Conservation (phyloP, 2,888 invertebrate species). For the Caenorhabditis drosophilae region DNA sequence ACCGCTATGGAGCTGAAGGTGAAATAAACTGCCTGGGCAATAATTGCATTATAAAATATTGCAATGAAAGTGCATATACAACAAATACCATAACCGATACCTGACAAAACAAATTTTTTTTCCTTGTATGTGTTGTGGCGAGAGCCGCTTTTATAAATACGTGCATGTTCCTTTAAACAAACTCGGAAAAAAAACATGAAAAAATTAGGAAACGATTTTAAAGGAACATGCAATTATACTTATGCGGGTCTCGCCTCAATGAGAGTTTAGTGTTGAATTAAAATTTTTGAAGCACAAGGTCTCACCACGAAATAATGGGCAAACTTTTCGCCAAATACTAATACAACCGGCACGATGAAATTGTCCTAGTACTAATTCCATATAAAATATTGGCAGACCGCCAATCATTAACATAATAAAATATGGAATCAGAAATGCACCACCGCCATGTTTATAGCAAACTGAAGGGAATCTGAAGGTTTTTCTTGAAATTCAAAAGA, state of each 20-base stretch:
- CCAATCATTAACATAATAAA: slow-evolving; percentile 86
- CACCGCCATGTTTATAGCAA: slow-evolving; percentile 67
- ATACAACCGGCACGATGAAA: slow-evolving; percentile 90
- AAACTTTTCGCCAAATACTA: slow-evolving; percentile 89
- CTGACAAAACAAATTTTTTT: too few relatives aligned
- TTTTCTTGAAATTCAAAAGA: too few relatives aligned
- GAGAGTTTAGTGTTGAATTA: too few relatives aligned
- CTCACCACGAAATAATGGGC: slow-evolving; percentile 75
- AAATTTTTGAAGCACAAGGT: too few relatives aligned
- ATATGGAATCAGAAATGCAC: slow-evolving; percentile 89
- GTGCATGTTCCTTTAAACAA: too few relatives aligned
- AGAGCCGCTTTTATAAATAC: too few relatives aligned
- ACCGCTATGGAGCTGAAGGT: slow-evolving; percentile 77
- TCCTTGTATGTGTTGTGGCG: too few relatives aligned
- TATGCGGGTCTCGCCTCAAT: too few relatives aligned
- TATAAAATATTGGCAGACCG: slow-evolving; percentile 89
- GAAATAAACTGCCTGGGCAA: slow-evolving; percentile 93
- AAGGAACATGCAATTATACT: too few relatives aligned
- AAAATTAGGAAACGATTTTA: too few relatives aligned
- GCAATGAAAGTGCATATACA: slow-evolving; percentile 90
- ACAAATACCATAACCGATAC: slow-evolving; percentile 92
- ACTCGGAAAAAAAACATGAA: too few relatives aligned
- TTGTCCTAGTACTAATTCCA: slow-evolving; percentile 92
- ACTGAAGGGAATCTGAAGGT: slow-evolving; percentile 55
- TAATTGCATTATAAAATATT: slow-evolving; percentile 96